These are phyloP conservation scores for Mastomys natalensis DNA, from an alignment of 2,113 vertebrate species.

Conservation along the genomic window DNA sequence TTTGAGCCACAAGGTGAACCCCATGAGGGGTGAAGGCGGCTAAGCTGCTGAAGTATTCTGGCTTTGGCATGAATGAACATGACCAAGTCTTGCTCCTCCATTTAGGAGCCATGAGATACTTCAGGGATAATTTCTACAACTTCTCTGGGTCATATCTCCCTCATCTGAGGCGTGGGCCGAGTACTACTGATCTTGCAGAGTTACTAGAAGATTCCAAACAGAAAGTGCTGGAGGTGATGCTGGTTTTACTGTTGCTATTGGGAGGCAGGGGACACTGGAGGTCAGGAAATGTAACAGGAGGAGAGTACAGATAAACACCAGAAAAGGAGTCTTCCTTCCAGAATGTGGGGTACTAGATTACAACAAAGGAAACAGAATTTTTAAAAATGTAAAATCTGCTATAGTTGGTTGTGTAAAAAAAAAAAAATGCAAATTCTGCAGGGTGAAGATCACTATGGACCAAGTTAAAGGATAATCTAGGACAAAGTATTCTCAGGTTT, in stretches of 20 bases:
- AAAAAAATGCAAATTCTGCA: neutral
- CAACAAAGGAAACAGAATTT: neutral
- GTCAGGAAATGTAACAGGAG: neutral
- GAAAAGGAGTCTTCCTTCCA: neutral
- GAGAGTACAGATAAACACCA: neutral
- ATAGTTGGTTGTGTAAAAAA: neutral
- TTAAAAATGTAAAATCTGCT: neutral
- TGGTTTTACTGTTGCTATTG: neutral
- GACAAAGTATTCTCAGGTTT: neutral
- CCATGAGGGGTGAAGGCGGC: neutral
- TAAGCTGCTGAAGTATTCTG: too few species aligned
- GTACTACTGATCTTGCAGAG: neutral
- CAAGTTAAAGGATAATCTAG: neutral
- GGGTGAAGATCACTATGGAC: neutral
- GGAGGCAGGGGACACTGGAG: neutral
- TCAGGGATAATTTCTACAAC: neutral
- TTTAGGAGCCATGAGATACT: neutral
- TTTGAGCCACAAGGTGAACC: neutral
- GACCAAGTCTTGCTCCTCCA: neutral
- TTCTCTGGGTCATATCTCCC: neutral
- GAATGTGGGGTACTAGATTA: neutral
- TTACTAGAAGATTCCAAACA: neutral
- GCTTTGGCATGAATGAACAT: neutral
- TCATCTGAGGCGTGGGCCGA: neutral
- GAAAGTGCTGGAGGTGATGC: neutral